These are phyloP conservation scores for Tetramorium alpestre DNA, from an alignment of 1,140 invertebrate species.

Conservation along the genomic window DNA sequence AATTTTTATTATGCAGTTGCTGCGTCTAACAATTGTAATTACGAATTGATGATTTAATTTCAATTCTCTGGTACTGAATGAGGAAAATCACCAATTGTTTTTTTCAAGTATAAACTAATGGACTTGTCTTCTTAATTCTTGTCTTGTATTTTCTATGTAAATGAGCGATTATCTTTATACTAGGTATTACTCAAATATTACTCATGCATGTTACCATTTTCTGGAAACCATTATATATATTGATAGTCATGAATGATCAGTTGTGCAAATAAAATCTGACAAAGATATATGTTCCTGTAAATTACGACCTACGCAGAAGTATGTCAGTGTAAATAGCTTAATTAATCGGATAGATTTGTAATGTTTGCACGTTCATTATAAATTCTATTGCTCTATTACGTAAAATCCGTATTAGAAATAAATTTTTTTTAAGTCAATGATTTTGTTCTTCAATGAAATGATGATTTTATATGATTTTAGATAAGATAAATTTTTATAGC, in stretches of 20 bases:
- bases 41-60: conserved; percentile 25
- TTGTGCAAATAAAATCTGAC: background rate
- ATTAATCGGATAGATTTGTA: background rate
- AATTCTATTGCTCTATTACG: background rate
- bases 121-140: background rate
- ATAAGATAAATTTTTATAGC: background rate
- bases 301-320: background rate
- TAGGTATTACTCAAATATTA: background rate
- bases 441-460: background rate
- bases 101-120: background rate
- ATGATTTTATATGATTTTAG: background rate
- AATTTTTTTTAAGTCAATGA: background rate
- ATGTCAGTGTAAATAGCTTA: background rate
- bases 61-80: background rate
- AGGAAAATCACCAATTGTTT: background rate
- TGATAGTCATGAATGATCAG: background rate
- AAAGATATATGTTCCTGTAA: background rate
- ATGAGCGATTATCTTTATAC: background rate
- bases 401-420: background rate
- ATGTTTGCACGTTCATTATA: background rate
- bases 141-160: background rate
- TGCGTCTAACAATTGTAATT: background rate
- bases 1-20: conserved; percentile 9
- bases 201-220: background rate
- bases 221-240: conserved; percentile 2